Conservation (phyloP, 2,113 vertebrate genomes). For the Poeciliopsis retropinna region DNA sequence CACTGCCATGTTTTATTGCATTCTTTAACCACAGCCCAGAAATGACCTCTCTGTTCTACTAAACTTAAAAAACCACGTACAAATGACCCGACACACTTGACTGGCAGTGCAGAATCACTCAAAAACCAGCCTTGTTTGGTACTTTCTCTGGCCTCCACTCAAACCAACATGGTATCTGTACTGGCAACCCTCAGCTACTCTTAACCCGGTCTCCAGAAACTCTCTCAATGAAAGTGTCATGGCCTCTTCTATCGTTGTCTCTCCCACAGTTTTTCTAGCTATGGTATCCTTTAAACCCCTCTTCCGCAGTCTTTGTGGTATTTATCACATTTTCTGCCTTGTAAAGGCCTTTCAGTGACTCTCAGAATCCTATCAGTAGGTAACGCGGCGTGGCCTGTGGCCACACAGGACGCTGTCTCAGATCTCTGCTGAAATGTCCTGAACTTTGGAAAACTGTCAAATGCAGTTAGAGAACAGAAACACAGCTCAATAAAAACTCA, state of each 20-base stretch:
- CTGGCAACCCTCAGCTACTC: constrained; percentile 21
- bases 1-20: constrained; percentile 8
- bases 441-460: constrained; percentile 47
- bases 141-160: constrained; percentile 4
- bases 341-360: constrained; percentile 34
- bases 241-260: constrained; percentile 23
- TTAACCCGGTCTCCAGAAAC: constrained; percentile 39
- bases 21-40: neutral
- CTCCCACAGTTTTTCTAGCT: constrained; percentile 15
- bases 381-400: constrained; percentile 32
- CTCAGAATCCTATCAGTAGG: constrained; percentile 51
- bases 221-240: constrained; percentile 34
- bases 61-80: constrained; percentile 18
- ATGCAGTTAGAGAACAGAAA: constrained; percentile 40
- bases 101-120: constrained; percentile 3
- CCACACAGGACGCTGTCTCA: constrained; percentile 60
- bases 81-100: constrained; percentile 7
- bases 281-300: constrained; percentile 29
- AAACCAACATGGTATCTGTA: constrained; percentile 22
- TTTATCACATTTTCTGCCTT: constrained; percentile 54
- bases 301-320: constrained; percentile 16
- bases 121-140: constrained; percentile 13
- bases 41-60: constrained; percentile 15
- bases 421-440: constrained; percentile 48
- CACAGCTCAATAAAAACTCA: constrained; percentile 42